phyloP scores from a whole-genome alignment of 2,888 invertebrate genomes.

The Mylabris sibirica region DNA sequence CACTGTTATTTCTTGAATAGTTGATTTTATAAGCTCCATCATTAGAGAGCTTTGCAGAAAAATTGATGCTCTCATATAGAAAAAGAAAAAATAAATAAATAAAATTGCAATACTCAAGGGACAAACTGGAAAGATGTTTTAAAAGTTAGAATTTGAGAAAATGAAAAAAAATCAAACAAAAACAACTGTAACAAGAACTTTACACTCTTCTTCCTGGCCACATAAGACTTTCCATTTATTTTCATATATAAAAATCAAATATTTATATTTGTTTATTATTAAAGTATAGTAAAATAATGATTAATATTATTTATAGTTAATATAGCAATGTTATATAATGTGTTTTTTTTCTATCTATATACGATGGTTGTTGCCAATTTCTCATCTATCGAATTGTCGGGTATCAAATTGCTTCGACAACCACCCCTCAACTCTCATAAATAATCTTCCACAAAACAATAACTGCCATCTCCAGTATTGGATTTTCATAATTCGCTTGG shows the following conservation, averaged over 20 bases:
- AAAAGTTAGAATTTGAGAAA: not conserved
- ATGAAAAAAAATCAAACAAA: not conserved
- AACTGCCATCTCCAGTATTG: slow-evolving; percentile 54
- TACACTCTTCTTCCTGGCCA: not conserved
- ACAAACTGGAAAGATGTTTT: not conserved
- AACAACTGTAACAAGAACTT: not conserved
- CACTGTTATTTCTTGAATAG: not conserved
- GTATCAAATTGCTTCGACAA: slow-evolving; percentile 49
- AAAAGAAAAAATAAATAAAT: not conserved
- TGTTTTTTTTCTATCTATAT: not conserved
- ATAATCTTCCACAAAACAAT: slow-evolving; percentile 51
- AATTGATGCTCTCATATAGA: not conserved
- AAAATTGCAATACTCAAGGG: not conserved
- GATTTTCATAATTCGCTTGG: slow-evolving; percentile 53
- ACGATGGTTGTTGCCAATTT: slow-evolving; percentile 23
- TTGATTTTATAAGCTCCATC: not conserved
- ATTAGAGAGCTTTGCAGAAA: not conserved
- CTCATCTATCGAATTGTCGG: slow-evolving; percentile 37
- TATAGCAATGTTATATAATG: not conserved
- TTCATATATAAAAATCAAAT: not conserved
- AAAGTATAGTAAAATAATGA: not conserved
- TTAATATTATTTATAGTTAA: not conserved
- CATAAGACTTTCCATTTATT: not conserved
- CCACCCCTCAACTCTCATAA: slow-evolving; percentile 49
- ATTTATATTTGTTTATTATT: not conserved